Conservation (phyloP, 1,140 invertebrate genomes). For the Elymnias hypermnestra region DNA sequence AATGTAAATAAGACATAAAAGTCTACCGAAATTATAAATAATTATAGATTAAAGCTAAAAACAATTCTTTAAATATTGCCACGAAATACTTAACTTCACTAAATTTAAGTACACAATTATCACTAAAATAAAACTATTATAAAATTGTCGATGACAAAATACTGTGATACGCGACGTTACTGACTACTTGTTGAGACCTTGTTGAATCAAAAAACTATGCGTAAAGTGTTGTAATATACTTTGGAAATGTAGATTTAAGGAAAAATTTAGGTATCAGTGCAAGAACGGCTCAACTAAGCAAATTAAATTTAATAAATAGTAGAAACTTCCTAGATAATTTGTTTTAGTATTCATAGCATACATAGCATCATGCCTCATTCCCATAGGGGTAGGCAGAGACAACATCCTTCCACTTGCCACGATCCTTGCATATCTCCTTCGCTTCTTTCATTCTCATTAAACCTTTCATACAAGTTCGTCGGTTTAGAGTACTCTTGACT, state of each 20-base stretch:
- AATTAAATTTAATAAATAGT: too few species aligned
- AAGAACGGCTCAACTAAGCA: too few species aligned
- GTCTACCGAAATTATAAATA: constrained; percentile 20
- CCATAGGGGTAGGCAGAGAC: too few species aligned
- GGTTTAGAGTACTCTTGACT: too few species aligned
- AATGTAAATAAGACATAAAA: constrained; percentile 28
- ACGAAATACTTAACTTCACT: constrained; percentile 33
- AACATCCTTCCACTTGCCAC: too few species aligned
- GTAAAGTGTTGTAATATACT: neutral
- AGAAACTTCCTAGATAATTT: too few species aligned
- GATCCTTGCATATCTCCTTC: too few species aligned
- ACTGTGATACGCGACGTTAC: constrained; percentile 30
- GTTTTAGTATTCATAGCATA: too few species aligned
- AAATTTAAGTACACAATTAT: constrained; percentile 37
- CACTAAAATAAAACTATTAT: constrained; percentile 36
- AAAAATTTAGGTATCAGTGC: too few species aligned
- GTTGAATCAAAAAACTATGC: neutral
- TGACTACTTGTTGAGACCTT: constrained; percentile 26
- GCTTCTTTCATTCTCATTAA: too few species aligned
- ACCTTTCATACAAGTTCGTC: too few species aligned
- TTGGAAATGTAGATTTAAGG: neutral
- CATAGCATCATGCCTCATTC: too few species aligned
- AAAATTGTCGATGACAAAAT: constrained; percentile 30
- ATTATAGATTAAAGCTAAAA: constrained; percentile 56
- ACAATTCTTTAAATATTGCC: constrained; percentile 44